Conservation (phyloP, 2,888 invertebrate genomes). For the Pandemis cinnamomeana region DNA sequence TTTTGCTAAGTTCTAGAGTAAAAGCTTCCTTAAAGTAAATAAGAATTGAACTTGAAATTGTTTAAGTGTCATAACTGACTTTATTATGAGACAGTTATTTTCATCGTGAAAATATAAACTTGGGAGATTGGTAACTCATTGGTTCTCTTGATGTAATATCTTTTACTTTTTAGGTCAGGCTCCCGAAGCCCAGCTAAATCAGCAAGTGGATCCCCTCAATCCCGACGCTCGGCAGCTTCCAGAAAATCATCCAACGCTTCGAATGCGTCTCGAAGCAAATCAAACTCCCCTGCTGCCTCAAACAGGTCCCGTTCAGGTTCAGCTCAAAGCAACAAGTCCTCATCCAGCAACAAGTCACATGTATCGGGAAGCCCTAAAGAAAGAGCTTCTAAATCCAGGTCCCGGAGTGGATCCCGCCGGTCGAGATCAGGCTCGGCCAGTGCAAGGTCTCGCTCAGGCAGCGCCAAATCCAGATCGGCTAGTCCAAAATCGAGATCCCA, state of each 20-base stretch:
- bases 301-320: slow-evolving; percentile 72
- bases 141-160: neutral
- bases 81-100: too few species aligned
- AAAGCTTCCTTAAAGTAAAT: too few species aligned
- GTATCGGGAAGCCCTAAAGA: slow-evolving; percentile 72
- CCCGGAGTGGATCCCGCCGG: slow-evolving; percentile 65
- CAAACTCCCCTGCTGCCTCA: slow-evolving; percentile 74
- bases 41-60: too few species aligned
- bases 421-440: slow-evolving; percentile 60
- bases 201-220: slow-evolving; percentile 77
- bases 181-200: slow-evolving; percentile 74
- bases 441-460: slow-evolving; percentile 54
- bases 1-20: too few species aligned
- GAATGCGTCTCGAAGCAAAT: slow-evolving; percentile 73
- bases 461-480: slow-evolving; percentile 53
- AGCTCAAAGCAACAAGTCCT: slow-evolving; percentile 76
- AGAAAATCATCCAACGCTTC: slow-evolving; percentile 71
- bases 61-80: too few species aligned
- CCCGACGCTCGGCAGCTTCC: slow-evolving; percentile 65
- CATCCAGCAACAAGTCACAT: slow-evolving; percentile 73
- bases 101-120: too few species aligned
- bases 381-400: slow-evolving; percentile 64
- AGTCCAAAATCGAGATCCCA: slow-evolving; percentile 56
- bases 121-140: too few species aligned
- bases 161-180: slow-evolving; percentile 60